A percentile compares a stretch with the other conserved stretches of the same genome.
Conservation (phyloP, 1,140 invertebrate species). For the Bombus polaris region DNA sequence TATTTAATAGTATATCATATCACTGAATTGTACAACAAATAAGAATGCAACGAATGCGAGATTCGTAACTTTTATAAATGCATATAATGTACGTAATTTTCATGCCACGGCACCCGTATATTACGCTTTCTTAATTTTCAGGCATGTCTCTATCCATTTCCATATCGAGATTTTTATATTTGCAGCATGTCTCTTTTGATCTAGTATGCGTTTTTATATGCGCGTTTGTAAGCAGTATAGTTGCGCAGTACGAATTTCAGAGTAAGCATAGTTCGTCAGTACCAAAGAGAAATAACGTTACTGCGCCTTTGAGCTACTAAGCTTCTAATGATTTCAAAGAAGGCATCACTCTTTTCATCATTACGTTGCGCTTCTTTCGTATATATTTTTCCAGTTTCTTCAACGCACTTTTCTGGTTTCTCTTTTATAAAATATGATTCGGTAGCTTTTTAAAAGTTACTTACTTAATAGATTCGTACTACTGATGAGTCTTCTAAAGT, state of each 20-base stretch:
- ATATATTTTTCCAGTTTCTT: not conserved
- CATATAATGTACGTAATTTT: not conserved
- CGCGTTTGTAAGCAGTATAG: not conserved
- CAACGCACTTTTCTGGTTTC: too few relatives aligned
- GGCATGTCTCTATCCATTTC: not conserved
- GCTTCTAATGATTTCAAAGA: slow-evolving; percentile 6
- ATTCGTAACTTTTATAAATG: not conserved
- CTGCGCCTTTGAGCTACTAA: too few relatives aligned
- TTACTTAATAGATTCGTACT: not conserved
- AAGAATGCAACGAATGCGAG: not conserved
- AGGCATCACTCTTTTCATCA: not conserved
- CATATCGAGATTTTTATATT: not conserved
- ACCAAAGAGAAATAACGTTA: not conserved
- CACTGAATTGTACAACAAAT: not conserved
- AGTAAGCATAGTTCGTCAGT: not conserved
- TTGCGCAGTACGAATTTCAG: not conserved
- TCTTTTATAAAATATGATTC: not conserved
- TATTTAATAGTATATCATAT: not conserved
- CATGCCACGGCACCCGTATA: too few relatives aligned
- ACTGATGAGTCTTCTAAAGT: too few relatives aligned
- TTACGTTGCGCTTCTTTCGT: not conserved
- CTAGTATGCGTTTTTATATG: not conserved
- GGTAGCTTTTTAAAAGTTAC: not conserved
- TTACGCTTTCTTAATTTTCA: not conserved
- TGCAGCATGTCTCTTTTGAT: not conserved